These are phyloP conservation scores for Cosmia pyralina DNA, from an alignment of 2,888 invertebrate genomes.

Conservation along the genomic window DNA sequence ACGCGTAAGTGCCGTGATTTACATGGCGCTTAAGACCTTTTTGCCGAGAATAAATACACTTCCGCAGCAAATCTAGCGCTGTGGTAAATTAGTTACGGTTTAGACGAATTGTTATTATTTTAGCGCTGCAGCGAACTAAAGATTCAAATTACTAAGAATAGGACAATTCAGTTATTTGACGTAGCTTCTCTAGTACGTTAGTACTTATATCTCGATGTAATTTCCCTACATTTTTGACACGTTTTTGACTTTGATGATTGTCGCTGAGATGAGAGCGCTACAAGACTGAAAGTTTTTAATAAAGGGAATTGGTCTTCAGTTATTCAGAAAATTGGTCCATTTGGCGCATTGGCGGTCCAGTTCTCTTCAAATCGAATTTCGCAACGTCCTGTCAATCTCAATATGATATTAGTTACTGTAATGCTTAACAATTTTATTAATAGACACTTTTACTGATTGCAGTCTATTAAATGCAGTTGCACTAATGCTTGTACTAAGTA, in stretches of 20 bases:
- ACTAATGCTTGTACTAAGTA: not conserved
- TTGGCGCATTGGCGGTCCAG: not conserved
- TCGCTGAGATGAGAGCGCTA: no score
- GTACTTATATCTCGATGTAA: no score
- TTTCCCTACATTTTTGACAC: not conserved
- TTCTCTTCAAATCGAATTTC: constrained; percentile 11
- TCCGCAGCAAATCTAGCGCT: no score
- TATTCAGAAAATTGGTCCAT: not conserved
- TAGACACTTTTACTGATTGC: not conserved
- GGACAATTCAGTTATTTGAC: no score
- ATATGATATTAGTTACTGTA: not conserved
- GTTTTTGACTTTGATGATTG: not conserved
- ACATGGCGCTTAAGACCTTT: no score
- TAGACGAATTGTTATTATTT: no score
- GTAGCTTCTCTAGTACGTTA: no score
- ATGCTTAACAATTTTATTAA: not conserved
- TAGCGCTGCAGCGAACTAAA: no score
- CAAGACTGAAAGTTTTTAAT: not conserved
- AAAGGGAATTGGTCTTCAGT: not conserved
- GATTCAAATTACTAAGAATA: no score
- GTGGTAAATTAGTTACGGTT: no score
- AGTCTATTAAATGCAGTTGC: not conserved
- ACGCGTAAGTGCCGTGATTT: no score
- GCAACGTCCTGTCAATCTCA: constrained; percentile 9
- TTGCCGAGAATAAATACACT: no score